Conservation (phyloP, 2,113 vertebrate genomes). For the Grallaria varia region DNA sequence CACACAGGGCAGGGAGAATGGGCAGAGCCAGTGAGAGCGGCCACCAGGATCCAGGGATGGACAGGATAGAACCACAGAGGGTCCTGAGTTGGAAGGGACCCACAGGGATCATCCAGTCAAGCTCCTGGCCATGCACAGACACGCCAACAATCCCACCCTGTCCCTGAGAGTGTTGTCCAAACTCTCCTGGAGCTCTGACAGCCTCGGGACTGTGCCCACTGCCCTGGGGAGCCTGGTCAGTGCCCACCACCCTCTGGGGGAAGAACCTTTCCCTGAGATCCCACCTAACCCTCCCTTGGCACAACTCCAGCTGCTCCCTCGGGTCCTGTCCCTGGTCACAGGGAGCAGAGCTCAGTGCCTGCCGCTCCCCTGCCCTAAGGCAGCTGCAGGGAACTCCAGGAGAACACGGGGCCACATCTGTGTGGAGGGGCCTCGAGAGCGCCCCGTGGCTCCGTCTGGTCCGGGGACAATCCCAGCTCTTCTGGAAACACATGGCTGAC, state of each 20-base stretch:
- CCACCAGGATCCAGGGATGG: not conserved
- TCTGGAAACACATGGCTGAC: not conserved
- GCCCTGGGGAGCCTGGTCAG: not conserved
- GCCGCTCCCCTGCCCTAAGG: not conserved
- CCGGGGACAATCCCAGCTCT: constrained; percentile 28
- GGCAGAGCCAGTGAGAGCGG: not conserved
- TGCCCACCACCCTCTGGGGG: not conserved
- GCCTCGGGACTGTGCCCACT: not conserved
- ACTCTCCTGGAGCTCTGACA: not conserved
- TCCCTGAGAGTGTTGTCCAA: not conserved
- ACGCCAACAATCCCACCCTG: not conserved
- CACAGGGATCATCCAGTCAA: not conserved
- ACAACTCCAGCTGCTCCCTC: not conserved
- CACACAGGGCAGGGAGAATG: accelerated
- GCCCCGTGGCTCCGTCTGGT: constrained; percentile 65
- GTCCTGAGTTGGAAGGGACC: not conserved
- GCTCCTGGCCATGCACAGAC: not conserved
- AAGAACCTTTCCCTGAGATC: not conserved
- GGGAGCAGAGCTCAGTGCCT: not conserved
- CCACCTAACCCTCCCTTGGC: not conserved
- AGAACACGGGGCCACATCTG: not conserved
- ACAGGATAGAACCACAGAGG: not conserved
- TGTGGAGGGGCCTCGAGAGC: not conserved
- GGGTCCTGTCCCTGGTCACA: no score
- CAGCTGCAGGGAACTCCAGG: no score